Conservation (phyloP, 2,113 vertebrate species). For the Panthera leo region DNA sequence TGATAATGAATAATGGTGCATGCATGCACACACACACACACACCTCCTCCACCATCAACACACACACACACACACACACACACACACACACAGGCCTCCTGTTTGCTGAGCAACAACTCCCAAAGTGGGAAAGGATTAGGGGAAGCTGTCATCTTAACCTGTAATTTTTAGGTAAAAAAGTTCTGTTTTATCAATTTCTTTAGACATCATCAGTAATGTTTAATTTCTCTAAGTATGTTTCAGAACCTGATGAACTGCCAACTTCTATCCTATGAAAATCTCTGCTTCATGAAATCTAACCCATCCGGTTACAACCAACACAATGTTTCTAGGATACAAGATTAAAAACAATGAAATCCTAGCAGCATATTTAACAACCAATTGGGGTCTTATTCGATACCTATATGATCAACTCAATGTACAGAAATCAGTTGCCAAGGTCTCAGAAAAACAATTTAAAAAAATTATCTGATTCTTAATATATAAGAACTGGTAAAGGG, state of each 20-base stretch:
- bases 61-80: not conserved
- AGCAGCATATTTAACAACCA: not conserved
- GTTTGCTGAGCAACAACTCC: not conserved
- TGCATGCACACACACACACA: fast-evolving
- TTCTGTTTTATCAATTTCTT: not conserved
- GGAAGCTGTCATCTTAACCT: not conserved
- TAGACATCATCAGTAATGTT: not conserved
- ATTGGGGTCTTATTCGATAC: not conserved
- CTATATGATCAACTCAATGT: not conserved
- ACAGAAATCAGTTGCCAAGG: not conserved
- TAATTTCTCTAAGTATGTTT: not conserved
- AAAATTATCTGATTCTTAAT: not conserved
- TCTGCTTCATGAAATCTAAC: not conserved
- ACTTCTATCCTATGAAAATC: not conserved
- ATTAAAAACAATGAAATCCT: not conserved
- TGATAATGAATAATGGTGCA: not conserved
- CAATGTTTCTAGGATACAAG: not conserved
- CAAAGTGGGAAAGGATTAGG: not conserved
- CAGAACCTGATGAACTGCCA: not conserved
- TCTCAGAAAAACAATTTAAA: not conserved
- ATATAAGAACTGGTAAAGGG: not conserved
- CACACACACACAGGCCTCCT: not conserved
- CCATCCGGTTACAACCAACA: not conserved
- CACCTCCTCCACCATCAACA: not conserved
- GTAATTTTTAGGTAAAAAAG: not conserved